Conservation (phyloP, 2,888 invertebrate species). For the Cheilosia scutellata region DNA sequence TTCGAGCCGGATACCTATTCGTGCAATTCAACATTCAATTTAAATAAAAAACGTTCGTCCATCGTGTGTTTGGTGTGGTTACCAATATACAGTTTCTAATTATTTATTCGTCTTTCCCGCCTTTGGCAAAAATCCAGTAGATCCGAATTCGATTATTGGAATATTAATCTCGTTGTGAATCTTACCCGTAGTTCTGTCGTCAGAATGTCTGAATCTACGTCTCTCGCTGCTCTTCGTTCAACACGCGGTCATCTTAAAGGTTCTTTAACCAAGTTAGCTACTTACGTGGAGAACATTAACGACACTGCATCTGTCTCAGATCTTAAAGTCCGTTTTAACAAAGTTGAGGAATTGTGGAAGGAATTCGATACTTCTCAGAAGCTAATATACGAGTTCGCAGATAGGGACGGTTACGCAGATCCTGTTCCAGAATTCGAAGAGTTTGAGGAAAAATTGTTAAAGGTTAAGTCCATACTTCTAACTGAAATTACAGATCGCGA, state of each 20-base stretch:
- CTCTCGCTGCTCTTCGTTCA: constrained; percentile 1
- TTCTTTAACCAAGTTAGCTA: not conserved
- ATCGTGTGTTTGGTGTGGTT: not conserved
- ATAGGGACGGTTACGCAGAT: constrained; percentile 18
- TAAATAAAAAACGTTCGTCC: not conserved
- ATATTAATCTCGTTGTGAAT: not conserved
- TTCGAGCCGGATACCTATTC: constrained; percentile 1
- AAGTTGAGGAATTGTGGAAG: constrained; percentile 19
- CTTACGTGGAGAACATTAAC: not conserved
- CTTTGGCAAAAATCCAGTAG: not conserved
- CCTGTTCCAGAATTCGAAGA: constrained; percentile 17
- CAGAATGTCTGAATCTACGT: not conserved
- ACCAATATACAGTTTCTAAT: not conserved
- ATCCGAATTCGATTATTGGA: not conserved
- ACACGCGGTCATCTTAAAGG: constrained; percentile 13
- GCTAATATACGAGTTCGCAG: not conserved
- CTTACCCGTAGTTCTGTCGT: not conserved
- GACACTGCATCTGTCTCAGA: not conserved
- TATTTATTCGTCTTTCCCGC: not conserved
- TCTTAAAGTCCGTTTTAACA: not conserved
- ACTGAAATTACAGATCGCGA: not conserved
- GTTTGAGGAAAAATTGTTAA: constrained; percentile 6
- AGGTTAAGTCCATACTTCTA: not conserved
- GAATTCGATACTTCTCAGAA: constrained; percentile 18
- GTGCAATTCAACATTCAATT: not conserved